Percentiles rank a stretch among this genome's conserved stretches.
phyloP scores from a whole-genome alignment of 2,888 invertebrate genomes.

The Eutolmus rufibarbis region DNA sequence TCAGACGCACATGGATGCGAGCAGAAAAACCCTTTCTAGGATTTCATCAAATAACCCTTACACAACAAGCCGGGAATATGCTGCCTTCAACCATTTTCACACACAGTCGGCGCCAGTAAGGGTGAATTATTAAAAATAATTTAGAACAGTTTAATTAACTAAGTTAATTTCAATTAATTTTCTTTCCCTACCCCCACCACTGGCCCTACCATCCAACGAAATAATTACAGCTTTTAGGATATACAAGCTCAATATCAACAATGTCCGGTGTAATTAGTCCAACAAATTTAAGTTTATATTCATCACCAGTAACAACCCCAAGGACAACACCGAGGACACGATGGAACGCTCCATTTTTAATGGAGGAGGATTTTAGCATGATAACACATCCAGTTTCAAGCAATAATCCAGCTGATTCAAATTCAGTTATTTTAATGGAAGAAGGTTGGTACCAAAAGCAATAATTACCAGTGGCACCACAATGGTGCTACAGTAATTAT shows the following conservation, averaged over 20 bases:
- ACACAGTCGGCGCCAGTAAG: conserved; percentile 72
- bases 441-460: conserved; percentile 66
- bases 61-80: conserved; percentile 73
- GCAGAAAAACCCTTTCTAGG: conserved; percentile 54
- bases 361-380: conserved; percentile 96
- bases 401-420: conserved; percentile 67
- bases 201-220: background rate
- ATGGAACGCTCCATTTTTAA: conserved; percentile 89
- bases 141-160: background rate
- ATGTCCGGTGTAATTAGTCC: conserved; percentile 89
- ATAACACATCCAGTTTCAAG: conserved; percentile 77
- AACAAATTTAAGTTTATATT: conserved; percentile 85
- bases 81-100: conserved; percentile 83
- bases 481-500: background rate
- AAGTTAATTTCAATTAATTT: background rate
- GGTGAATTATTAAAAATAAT: conserved; percentile 27
- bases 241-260: conserved; percentile 81
- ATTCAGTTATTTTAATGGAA: conserved; percentile 79
- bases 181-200: background rate
- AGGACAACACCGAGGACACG: conserved; percentile 75
- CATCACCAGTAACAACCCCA: conserved; percentile 75
- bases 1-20: conserved; percentile 53
- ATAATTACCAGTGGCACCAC: background rate
- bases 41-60: conserved; percentile 63
- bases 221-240: conserved; percentile 83